Conservation (phyloP, 2,888 invertebrate species). For the Nipponacmea schrenckii region DNA sequence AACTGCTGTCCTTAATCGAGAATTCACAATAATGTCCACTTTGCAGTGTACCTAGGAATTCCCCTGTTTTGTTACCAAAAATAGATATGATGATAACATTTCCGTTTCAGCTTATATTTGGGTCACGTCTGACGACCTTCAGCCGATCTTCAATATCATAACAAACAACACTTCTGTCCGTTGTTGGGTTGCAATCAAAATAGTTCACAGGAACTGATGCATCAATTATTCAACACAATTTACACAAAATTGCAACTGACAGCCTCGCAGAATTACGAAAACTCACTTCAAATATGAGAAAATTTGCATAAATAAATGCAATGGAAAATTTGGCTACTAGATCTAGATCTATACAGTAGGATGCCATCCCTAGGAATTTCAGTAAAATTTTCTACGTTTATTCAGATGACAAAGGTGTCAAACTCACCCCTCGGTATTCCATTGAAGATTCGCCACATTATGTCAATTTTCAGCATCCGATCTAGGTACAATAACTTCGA, state of each 20-base stretch:
- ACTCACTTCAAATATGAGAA: too few species aligned
- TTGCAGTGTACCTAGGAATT: neutral
- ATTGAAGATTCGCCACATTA: conserved; percentile 51
- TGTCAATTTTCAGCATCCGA: too few species aligned
- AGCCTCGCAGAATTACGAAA: neutral
- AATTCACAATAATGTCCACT: neutral
- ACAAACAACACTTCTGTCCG: neutral
- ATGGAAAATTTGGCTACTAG: conserved; percentile 2
- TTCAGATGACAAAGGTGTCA: neutral
- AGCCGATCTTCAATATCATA: neutral
- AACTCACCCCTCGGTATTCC: conserved; percentile 49
- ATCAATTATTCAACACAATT: too few species aligned
- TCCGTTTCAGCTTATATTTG: neutral
- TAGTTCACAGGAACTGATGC: too few species aligned
- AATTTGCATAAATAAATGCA: neutral
- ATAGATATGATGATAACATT: neutral
- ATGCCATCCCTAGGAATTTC: neutral
- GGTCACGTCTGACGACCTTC: neutral
- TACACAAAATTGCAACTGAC: neutral
- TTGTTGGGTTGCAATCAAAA: too few species aligned
- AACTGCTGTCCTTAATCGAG: neutral
- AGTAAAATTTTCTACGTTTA: neutral
- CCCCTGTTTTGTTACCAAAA: neutral
- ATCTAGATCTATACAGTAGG: neutral
- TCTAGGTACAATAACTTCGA: too few species aligned